phyloP scores from a whole-genome alignment of 2,797 vertebrate genomes.

The Austrolebias charrua region DNA sequence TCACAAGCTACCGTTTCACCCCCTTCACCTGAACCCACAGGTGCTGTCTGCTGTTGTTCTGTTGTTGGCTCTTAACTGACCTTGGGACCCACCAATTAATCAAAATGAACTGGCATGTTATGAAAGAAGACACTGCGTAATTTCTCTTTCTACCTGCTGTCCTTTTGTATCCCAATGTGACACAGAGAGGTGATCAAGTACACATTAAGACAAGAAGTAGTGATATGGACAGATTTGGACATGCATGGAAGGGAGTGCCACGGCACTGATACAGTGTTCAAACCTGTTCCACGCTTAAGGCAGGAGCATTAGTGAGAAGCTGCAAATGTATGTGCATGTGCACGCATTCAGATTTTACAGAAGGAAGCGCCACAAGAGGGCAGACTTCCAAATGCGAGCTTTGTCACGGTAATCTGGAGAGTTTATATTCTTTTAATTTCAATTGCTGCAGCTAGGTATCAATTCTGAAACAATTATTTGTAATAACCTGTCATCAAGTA shows the following conservation, averaged over 20 bases:
- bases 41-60: conserved; percentile 8
- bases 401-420: not conserved
- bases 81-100: conserved; percentile 11
- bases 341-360: conserved; percentile 19
- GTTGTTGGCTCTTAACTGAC: conserved; percentile 16
- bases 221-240: conserved; percentile 76
- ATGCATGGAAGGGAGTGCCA: conserved; percentile 73
- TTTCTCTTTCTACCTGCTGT: conserved; percentile 21
- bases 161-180: conserved; percentile 46
- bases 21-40: conserved; percentile 17
- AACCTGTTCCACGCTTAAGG: conserved; percentile 69
- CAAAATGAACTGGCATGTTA: not conserved
- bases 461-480: too few species aligned
- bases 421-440: not conserved
- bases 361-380: conserved; percentile 8
- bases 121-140: conserved; percentile 1
- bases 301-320: conserved; percentile 32
- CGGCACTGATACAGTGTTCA: conserved; percentile 65
- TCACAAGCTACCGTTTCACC: conserved; percentile 35
- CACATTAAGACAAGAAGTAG: conserved; percentile 66
- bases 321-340: conserved; percentile 33
- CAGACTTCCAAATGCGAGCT: not conserved
- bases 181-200: conserved; percentile 60
- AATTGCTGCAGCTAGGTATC: too few species aligned
- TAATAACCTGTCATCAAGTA: too few species aligned